Evolutionary conservation across 1,140 invertebrate genomes (phyloP).

Genomic region (Ditylenchus dipsaci): DNA sequence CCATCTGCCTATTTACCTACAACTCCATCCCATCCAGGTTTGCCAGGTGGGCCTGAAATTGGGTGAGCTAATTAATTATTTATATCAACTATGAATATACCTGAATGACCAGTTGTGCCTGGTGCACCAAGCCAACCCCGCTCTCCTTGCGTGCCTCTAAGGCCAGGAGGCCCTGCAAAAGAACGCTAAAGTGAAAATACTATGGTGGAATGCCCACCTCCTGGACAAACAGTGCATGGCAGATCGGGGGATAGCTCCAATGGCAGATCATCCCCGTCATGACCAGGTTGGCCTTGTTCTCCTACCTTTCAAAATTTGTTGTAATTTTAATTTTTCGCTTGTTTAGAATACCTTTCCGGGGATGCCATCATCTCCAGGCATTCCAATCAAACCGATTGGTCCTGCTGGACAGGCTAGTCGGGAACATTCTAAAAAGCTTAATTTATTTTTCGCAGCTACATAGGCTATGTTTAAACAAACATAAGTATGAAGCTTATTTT

Average conservation of each 20-base stretch:
- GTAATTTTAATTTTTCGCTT: too few relatives aligned
- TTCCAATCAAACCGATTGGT: background rate
- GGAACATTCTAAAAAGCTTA: background rate
- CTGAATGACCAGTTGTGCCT: too few relatives aligned
- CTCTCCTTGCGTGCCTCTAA: background rate
- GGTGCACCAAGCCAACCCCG: background rate
- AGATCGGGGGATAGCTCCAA: background rate
- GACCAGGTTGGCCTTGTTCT: background rate
- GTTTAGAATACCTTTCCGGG: background rate
- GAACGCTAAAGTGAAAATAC: background rate
- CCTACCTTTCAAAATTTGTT: background rate
- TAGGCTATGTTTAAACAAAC: too few relatives aligned
- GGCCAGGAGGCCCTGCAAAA: background rate
- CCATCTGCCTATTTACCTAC: background rate
- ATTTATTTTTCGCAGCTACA: too few relatives aligned
- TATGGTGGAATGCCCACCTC: background rate
- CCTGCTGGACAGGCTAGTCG: background rate
- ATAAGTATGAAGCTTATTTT: background rate
- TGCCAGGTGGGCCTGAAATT: background rate
- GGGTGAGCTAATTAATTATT: too few relatives aligned
- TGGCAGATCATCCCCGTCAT: background rate
- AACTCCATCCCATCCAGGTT: background rate
- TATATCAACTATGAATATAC: too few relatives aligned
- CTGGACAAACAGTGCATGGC: background rate
- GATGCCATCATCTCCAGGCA: background rate